These are phyloP conservation scores for Argopecten irradians DNA, from an alignment of 1,140 invertebrate species.

Conservation along the genomic window DNA sequence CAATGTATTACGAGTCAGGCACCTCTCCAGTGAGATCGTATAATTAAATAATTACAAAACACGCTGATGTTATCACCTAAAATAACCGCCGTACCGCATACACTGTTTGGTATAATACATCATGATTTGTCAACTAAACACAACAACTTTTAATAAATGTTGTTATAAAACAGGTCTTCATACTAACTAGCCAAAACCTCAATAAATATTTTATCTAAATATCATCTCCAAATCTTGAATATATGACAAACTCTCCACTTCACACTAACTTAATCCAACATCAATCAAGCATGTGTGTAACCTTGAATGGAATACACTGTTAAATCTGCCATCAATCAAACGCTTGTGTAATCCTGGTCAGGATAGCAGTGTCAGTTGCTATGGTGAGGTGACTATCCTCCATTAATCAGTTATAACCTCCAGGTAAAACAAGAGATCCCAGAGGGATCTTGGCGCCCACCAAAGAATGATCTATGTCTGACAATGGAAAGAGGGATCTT, in stretches of 20 bases:
- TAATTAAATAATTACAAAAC: not conserved
- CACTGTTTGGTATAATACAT: too few relatives aligned
- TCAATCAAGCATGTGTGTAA: conserved; percentile 7
- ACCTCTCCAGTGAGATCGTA: not conserved
- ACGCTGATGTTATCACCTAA: not conserved
- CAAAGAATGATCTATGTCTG: too few relatives aligned
- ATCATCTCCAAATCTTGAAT: not conserved
- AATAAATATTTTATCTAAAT: not conserved
- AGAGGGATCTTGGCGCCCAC: too few relatives aligned
- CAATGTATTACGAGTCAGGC: not conserved
- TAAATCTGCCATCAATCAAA: too few relatives aligned
- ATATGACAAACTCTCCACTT: not conserved
- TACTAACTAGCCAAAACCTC: not conserved
- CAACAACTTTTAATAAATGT: not conserved
- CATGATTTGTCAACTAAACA: not conserved
- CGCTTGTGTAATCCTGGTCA: too few relatives aligned
- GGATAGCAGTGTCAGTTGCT: too few relatives aligned
- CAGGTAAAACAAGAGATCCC: too few relatives aligned
- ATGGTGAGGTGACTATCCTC: too few relatives aligned
- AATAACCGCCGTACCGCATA: too few relatives aligned
- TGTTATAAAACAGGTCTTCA: not conserved
- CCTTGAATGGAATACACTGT: too few relatives aligned
- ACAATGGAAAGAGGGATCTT: too few relatives aligned
- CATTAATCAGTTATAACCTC: too few relatives aligned
- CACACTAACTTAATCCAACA: not conserved